Evolutionary conservation across 1,140 invertebrate species (phyloP).

Genomic region (Pissodes strobi): DNA sequence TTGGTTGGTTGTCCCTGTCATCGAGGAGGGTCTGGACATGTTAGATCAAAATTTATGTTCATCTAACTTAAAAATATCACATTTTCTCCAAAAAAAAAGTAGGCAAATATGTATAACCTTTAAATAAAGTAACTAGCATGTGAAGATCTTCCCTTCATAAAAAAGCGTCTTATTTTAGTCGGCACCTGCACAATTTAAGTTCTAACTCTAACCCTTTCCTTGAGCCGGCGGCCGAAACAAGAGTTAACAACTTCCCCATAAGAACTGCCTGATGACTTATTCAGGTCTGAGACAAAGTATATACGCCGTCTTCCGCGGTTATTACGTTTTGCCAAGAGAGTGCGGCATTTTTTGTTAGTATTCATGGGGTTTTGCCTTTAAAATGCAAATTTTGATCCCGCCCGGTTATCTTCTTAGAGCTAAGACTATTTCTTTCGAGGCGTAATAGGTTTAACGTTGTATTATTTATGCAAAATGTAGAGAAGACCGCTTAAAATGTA

Average conservation of each 20-base stretch:
- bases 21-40: too few species aligned
- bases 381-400: constrained; percentile 34
- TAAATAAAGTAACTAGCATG: too few species aligned
- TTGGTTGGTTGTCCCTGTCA: too few species aligned
- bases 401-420: constrained; percentile 34
- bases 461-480: constrained; percentile 38
- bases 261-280: constrained; percentile 47
- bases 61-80: too few species aligned
- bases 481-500: constrained; percentile 23
- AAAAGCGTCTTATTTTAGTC: background rate
- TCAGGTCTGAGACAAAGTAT: constrained; percentile 41
- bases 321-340: constrained; percentile 20
- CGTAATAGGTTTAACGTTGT: constrained; percentile 36
- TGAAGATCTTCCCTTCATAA: background rate
- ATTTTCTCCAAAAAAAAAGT: too few species aligned
- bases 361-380: constrained; percentile 38
- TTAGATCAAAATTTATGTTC: too few species aligned
- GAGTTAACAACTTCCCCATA: constrained; percentile 46
- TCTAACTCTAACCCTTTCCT: constrained; percentile 17
- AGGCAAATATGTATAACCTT: too few species aligned
- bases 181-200: background rate
- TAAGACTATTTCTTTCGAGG: constrained; percentile 33
- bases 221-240: constrained; percentile 36
- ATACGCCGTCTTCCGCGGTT: constrained; percentile 17
- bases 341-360: constrained; percentile 34